These are phyloP conservation scores for Zele albiditarsus DNA, from an alignment of 2,888 invertebrate species.

Conservation along the genomic window DNA sequence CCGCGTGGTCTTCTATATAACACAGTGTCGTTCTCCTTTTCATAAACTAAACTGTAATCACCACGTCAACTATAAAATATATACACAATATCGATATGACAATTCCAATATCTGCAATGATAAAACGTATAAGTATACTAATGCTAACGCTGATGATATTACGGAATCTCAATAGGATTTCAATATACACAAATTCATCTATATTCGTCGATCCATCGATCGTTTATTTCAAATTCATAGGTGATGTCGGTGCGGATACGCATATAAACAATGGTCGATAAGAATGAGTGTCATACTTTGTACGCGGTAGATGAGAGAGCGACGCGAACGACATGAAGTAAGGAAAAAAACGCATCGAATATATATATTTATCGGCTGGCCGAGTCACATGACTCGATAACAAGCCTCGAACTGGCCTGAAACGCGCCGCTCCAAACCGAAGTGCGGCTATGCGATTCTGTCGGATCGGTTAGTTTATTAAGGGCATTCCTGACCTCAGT, in stretches of 20 bases:
- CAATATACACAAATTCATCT: too few species aligned
- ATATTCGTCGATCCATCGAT: too few species aligned
- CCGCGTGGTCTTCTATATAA: slow-evolving; percentile 28
- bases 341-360: slow-evolving; percentile 4
- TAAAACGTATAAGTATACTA: too few species aligned
- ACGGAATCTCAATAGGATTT: too few species aligned
- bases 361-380: neutral
- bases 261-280: too few species aligned
- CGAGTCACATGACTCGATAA: slow-evolving; percentile 9
- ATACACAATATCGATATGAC: too few species aligned
- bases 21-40: slow-evolving; percentile 27
- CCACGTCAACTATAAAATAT: neutral
- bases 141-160: too few species aligned
- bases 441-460: slow-evolving; percentile 58
- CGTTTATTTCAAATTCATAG: too few species aligned
- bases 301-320: slow-evolving; percentile 11
- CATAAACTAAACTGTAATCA: slow-evolving; percentile 16
- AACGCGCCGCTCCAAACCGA: slow-evolving; percentile 40
- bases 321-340: slow-evolving; percentile 7
- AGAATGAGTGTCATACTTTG: too few species aligned
- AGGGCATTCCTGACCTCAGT: slow-evolving; percentile 69
- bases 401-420: slow-evolving; percentile 2
- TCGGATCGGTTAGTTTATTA: slow-evolving; percentile 65
- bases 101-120: too few species aligned
- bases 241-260: too few species aligned